phyloP scores from a whole-genome alignment of 2,888 invertebrate genomes.

The Apamea epomidion region DNA sequence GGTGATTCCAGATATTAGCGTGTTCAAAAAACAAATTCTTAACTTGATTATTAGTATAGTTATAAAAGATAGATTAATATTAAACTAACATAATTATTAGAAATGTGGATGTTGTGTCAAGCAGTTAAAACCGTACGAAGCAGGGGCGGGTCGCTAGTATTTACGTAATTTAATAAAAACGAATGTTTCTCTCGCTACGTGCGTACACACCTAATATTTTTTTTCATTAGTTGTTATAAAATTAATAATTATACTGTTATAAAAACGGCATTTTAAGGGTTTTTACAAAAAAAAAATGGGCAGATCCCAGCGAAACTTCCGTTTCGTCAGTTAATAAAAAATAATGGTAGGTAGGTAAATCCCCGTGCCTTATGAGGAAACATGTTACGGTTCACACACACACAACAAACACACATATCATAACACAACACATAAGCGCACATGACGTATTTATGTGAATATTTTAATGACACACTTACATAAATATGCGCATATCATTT shows the following conservation, averaged over 20 bases:
- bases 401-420: too few relatives aligned
- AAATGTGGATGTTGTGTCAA: too few relatives aligned
- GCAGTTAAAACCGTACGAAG: too few relatives aligned
- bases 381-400: constrained; percentile 15
- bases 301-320: constrained; percentile 35
- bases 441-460: not conserved
- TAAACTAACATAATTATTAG: too few relatives aligned
- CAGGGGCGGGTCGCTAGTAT: too few relatives aligned
- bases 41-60: too few relatives aligned
- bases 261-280: not conserved
- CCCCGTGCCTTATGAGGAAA: constrained; percentile 37
- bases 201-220: not conserved
- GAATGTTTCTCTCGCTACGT: too few relatives aligned
- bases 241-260: not conserved
- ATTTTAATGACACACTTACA: constrained; percentile 10
- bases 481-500: constrained; percentile 22
- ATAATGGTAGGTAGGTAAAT: constrained; percentile 27
- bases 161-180: too few relatives aligned
- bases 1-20: too few relatives aligned
- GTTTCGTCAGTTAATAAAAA: constrained; percentile 1
- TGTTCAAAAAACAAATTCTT: too few relatives aligned
- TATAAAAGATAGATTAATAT: too few relatives aligned
- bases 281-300: constrained; percentile 18
- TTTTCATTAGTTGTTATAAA: not conserved
- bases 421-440: not conserved